Evolutionary conservation across 2,113 vertebrate species (phyloP).

Genomic region (Vulpes lagopus): DNA sequence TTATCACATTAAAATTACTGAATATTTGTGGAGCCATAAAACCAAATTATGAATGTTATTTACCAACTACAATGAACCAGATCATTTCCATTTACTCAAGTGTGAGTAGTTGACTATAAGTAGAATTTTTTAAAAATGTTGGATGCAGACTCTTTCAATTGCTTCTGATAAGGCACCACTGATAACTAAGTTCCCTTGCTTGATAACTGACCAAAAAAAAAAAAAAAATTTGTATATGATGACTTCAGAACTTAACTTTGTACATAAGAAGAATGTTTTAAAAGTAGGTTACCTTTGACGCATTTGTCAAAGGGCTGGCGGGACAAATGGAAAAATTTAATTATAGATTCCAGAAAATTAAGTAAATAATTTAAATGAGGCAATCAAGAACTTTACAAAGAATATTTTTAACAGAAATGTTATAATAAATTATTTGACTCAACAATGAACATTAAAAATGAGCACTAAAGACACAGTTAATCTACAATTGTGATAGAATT

Average conservation of each 20-base stretch:
- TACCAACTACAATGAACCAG: slow-evolving; percentile 47
- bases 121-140: slow-evolving; percentile 59
- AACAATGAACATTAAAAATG: not conserved
- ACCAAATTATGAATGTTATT: slow-evolving; percentile 68
- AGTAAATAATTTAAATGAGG: not conserved
- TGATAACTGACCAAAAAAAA: slow-evolving; percentile 70
- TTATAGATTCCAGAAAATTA: not conserved
- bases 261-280: slow-evolving; percentile 81
- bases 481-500: not conserved
- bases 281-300: slow-evolving; percentile 28
- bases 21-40: not conserved
- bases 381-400: slow-evolving; percentile 26
- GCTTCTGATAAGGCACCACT: slow-evolving; percentile 57
- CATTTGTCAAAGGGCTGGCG: not conserved
- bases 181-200: slow-evolving; percentile 85
- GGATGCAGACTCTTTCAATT: slow-evolving; percentile 67
- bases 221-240: slow-evolving; percentile 6
- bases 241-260: slow-evolving; percentile 79
- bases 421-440: not conserved
- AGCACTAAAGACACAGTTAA: not conserved
- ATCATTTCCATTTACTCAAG: slow-evolving; percentile 56
- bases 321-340: not conserved
- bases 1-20: not conserved
- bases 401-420: slow-evolving; percentile 33
- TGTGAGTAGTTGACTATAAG: slow-evolving; percentile 69